A percentile compares a stretch with the other conserved stretches of the same genome.
These are phyloP conservation scores for Hydractinia symbiolongicarpus DNA, from an alignment of 30 jellyfish, hydroid and myxozoan species.

Conservation along the genomic window DNA sequence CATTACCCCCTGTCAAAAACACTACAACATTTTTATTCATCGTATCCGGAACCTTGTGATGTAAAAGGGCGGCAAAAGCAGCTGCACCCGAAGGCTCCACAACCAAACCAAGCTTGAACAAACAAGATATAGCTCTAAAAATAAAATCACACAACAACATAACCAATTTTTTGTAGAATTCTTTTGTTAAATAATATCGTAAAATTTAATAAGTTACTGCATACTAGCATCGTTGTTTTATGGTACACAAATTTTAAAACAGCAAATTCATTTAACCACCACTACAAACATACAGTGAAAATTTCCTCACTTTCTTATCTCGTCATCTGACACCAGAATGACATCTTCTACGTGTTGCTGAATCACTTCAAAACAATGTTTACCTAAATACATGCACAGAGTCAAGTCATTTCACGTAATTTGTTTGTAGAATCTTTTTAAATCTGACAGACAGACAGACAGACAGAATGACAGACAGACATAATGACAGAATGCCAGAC, in stretches of 20 bases:
- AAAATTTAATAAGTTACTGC: too few relatives aligned
- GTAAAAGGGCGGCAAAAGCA: constrained; percentile 75
- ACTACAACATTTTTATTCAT: constrained; percentile 67
- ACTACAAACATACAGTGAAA: not conserved
- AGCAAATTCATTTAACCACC: too few relatives aligned
- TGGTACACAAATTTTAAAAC: not conserved
- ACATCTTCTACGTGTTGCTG: constrained; percentile 69
- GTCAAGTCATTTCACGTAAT: too few relatives aligned
- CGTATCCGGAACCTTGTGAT: constrained; percentile 66
- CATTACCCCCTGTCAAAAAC: constrained; percentile 85
- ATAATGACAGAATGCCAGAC: too few relatives aligned
- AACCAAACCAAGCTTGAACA: constrained; percentile 64
- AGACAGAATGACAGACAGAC: too few relatives aligned
- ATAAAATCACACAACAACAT: not conserved
- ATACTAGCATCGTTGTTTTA: not conserved
- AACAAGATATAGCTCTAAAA: constrained; percentile 58
- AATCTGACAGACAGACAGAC: too few relatives aligned
- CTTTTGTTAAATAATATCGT: too few relatives aligned
- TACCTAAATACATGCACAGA: constrained; percentile 37
- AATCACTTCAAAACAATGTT: constrained; percentile 46
- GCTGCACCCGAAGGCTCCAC: constrained; percentile 99
- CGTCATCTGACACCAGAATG: constrained; percentile 58
- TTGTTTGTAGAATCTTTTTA: too few relatives aligned
- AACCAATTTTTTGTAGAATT: too few relatives aligned
- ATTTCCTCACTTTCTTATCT: constrained; percentile 42